These are phyloP conservation scores for Balanococcus diminutus DNA, from an alignment of 2,888 invertebrate species.

Conservation along the genomic window DNA sequence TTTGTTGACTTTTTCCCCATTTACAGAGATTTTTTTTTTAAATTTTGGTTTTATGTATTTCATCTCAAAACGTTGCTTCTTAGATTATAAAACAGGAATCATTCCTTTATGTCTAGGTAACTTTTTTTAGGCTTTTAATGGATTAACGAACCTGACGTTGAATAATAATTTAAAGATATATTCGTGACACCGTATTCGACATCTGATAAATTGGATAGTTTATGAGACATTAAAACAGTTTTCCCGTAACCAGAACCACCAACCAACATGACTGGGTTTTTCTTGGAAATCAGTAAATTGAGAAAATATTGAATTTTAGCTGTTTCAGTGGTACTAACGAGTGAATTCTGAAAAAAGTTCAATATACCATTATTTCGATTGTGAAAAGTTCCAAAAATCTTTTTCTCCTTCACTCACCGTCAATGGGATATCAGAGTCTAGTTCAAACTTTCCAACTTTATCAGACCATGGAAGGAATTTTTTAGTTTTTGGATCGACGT, in stretches of 20 bases:
- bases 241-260: slow-evolving; percentile 91
- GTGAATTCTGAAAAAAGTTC: slow-evolving; percentile 69
- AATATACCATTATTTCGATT: not conserved
- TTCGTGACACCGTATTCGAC: slow-evolving; percentile 78
- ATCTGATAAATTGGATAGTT: slow-evolving; percentile 74
- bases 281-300: slow-evolving; percentile 77
- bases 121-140: too few relatives aligned
- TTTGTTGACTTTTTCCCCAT: too few relatives aligned
- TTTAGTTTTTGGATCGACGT: slow-evolving; percentile 84
- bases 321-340: slow-evolving; percentile 90
- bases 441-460: slow-evolving; percentile 75
- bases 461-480: slow-evolving; percentile 88
- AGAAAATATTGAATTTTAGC: slow-evolving; percentile 85
- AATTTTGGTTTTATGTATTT: too few relatives aligned
- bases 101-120: too few relatives aligned
- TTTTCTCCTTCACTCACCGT: slow-evolving; percentile 75
- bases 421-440: slow-evolving; percentile 85
- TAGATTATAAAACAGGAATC: too few relatives aligned
- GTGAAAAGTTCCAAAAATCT: not conserved
- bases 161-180: slow-evolving; percentile 94
- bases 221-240: slow-evolving; percentile 87
- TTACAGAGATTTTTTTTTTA: too few relatives aligned
- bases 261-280: slow-evolving; percentile 88
- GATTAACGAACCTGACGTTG: slow-evolving; percentile 74
- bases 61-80: too few relatives aligned